Conservation (phyloP, 2,888 invertebrate genomes). For the Acronicta psi region DNA sequence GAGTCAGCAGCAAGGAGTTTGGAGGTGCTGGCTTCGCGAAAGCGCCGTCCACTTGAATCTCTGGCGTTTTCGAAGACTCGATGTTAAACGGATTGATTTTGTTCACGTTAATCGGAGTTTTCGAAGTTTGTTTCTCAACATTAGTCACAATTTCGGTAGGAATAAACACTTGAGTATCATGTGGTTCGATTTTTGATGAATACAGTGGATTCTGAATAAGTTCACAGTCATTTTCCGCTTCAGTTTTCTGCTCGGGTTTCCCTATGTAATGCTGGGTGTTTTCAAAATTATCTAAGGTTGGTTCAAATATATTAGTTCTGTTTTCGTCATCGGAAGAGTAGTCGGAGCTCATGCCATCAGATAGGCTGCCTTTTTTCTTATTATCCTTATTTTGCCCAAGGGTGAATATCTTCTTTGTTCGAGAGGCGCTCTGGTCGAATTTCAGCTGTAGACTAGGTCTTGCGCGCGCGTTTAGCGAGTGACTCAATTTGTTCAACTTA, state of each 20-base stretch:
- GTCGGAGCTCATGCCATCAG: conserved; percentile 90
- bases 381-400: conserved; percentile 81
- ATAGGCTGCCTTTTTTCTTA: conserved; percentile 91
- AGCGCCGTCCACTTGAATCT: conserved; percentile 88
- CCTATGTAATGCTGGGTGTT: conserved; percentile 86
- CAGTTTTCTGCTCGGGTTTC: conserved; percentile 65
- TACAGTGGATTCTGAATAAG: conserved; percentile 84
- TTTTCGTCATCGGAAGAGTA: conserved; percentile 88
- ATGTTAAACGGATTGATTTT: conserved; percentile 81
- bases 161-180: conserved; percentile 86
- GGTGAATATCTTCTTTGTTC: conserved; percentile 86
- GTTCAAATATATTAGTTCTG: conserved; percentile 85
- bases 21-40: conserved; percentile 84
- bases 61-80: conserved; percentile 86
- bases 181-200: conserved; percentile 84
- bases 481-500: conserved; percentile 93
- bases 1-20: conserved; percentile 87
- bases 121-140: conserved; percentile 65
- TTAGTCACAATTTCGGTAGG: conserved; percentile 85
- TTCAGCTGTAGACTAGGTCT: conserved; percentile 86
- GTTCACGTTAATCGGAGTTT: conserved; percentile 75
- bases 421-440: conserved; percentile 80
- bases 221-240: conserved; percentile 79
- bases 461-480: conserved; percentile 90
- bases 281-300: conserved; percentile 85